Conservation (phyloP, 35 echinoderm and acorn worm species). For the Anneissia japonica region DNA sequence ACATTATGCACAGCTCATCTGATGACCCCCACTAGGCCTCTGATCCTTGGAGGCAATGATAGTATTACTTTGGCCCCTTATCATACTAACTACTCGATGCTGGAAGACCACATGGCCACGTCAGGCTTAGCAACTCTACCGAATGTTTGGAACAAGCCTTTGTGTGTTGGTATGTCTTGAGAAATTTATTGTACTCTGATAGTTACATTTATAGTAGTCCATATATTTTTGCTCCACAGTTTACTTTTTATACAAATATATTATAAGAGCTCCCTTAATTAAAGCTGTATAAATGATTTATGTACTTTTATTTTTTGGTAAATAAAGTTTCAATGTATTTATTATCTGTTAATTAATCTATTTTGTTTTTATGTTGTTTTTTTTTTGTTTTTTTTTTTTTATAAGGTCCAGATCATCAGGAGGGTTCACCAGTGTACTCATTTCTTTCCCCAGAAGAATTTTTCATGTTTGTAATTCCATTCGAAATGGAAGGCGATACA, state of each 20-base stretch:
- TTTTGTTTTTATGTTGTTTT: not conserved
- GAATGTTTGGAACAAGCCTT: slow-evolving; percentile 78
- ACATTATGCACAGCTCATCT: slow-evolving; percentile 83
- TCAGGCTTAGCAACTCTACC: slow-evolving; percentile 49
- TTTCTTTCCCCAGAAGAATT: slow-evolving; percentile 69
- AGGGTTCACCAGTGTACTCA: slow-evolving; percentile 44
- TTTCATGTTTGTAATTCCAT: slow-evolving; percentile 84
- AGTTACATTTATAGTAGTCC: too few species aligned
- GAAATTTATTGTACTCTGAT: too few species aligned
- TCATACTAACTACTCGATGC: slow-evolving; percentile 79
- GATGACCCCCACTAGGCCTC: slow-evolving; percentile 75
- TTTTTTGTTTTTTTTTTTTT: not conserved
- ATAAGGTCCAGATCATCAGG: slow-evolving; percentile 86
- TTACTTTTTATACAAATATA: too few species aligned
- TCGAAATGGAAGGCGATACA: slow-evolving; percentile 79
- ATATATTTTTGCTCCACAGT: too few species aligned
- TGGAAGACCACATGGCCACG: slow-evolving; percentile 72
- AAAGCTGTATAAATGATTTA: not conserved
- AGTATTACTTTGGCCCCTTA: slow-evolving; percentile 83
- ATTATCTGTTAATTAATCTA: too few species aligned
- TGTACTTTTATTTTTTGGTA: not conserved
- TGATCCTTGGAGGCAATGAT: slow-evolving; percentile 92
- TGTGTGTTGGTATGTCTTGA: slow-evolving; percentile 80
- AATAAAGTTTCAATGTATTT: too few species aligned
- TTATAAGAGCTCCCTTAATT: too few species aligned